Base-by-base conservation (phyloP, 2,888 invertebrate species). In the Panzeria rudis region DNA sequence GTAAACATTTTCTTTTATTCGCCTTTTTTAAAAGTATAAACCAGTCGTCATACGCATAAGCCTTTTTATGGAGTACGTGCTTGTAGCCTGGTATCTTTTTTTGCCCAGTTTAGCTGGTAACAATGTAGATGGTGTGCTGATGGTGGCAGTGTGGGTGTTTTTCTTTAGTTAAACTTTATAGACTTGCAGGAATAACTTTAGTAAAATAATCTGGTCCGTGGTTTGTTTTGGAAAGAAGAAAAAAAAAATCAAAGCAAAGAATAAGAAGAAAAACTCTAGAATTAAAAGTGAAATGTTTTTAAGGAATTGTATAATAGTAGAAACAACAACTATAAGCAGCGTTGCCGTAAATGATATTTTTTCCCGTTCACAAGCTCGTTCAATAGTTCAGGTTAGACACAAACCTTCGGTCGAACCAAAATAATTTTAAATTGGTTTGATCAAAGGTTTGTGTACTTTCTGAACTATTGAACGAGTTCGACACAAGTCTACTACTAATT, bases 221-320 rank as follows among this genome's bases (percentile, higher is more conserved):
- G 9, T 41, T 38, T 73, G 23, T 50, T 47, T n/a, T 9, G 15
- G 3, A 11, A 41, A 25, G 3, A 17, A 44, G 29, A 9, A 71
- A 61, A 29, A 17, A 72, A 23, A 47, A 62, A 29, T n/a, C 13
- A 56, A 47, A 73, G 35, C 47, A 6, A 17, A 11, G 25, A 41
- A 54, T 25, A 23, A 78, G 20, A 38, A 44, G 35, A 41, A n/a
- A 50, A n/a, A 35, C 64, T 75, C 29, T 35, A 25, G 4, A 77
- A 50, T 81, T 77, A 86, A 86, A 86, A 86, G 83, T 83, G 83
- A 86, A 81, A 83, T 86, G 61, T 76, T 32, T 62, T 35, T 35
- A 78, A 82, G 75, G 64, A 82, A 54, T 85, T 82, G 61, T 75
- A 75, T 82, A 82, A 82, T 17, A 78, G 9, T 11, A 50, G n/a